Conservation (phyloP, 2,888 invertebrate genomes). For the Hoplodrina ambigua region DNA sequence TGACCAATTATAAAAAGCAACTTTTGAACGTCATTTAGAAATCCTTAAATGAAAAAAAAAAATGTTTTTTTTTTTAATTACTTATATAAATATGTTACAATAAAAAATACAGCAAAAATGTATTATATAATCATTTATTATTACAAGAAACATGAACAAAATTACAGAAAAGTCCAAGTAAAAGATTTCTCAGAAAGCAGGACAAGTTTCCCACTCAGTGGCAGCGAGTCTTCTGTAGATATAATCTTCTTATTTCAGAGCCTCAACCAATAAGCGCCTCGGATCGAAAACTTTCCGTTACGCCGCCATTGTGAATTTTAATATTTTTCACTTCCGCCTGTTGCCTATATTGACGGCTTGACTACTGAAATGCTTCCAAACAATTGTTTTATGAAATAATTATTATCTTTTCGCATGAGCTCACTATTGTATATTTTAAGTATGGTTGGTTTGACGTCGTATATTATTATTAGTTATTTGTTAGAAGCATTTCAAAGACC, state of each 20-base stretch:
- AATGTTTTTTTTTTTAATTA: too few relatives aligned
- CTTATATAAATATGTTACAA: too few relatives aligned
- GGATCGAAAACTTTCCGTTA: constrained; percentile 44
- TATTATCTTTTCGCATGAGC: constrained; percentile 22
- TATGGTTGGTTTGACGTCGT: not conserved
- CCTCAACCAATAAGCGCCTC: constrained; percentile 26
- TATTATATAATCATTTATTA: too few relatives aligned
- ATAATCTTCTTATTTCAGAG: constrained; percentile 16
- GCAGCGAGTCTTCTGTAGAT: not conserved
- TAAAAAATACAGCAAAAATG: too few relatives aligned
- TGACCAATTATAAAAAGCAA: too few relatives aligned
- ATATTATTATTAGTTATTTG: not conserved
- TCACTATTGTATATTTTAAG: constrained; percentile 7
- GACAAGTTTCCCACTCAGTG: not conserved
- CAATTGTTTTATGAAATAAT: constrained; percentile 16
- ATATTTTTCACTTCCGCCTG: constrained; percentile 41
- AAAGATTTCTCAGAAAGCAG: too few relatives aligned
- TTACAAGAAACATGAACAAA: too few relatives aligned
- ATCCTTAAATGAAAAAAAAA: too few relatives aligned
- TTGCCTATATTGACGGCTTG: constrained; percentile 26
- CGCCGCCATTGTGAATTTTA: constrained; percentile 52
- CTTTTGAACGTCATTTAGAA: too few relatives aligned
- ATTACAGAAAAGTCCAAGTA: too few relatives aligned
- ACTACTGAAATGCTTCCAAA: constrained; percentile 13
- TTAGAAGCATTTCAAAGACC: too few relatives aligned